Evolutionary conservation across 2,888 invertebrate genomes (phyloP).

Genomic region (Neocrepidodera transversa): DNA sequence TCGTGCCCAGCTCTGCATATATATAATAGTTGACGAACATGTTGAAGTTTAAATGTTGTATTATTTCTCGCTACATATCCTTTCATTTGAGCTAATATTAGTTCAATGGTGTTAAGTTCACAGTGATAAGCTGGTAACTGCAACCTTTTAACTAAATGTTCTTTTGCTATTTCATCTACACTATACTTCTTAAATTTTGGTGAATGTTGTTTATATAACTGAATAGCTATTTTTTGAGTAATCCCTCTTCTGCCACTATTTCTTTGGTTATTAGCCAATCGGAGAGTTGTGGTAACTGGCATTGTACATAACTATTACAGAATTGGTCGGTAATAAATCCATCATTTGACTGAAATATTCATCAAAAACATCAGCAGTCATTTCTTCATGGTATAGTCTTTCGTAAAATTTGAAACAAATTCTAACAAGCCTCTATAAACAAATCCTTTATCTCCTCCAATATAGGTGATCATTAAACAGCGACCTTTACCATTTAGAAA

Average conservation of each 20-base stretch:
- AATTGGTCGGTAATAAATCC: no score
- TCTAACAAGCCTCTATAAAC: no score
- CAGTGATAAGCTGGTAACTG: neutral
- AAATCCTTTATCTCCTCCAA: no score
- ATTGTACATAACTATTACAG: slow-evolving; percentile 21
- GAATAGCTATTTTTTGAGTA: no score
- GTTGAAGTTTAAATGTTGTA: neutral
- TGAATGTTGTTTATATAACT: no score
- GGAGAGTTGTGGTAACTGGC: slow-evolving; percentile 20
- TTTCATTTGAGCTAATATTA: neutral
- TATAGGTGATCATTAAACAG: no score
- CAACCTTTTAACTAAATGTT: neutral
- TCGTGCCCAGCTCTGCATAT: no score
- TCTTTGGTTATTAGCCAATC: neutral
- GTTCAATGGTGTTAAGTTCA: neutral
- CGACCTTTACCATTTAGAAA: no score
- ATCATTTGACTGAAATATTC: no score
- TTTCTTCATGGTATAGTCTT: slow-evolving; percentile 31
- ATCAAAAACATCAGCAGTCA: slow-evolving; percentile 25
- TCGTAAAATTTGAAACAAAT: no score
- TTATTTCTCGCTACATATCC: neutral
- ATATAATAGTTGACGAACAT: neutral
- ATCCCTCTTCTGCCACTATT: neutral
- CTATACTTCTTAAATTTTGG: no score
- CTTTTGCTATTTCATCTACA: no score